Conservation (phyloP, 2,888 invertebrate genomes). For the Cheilosia grossa region DNA sequence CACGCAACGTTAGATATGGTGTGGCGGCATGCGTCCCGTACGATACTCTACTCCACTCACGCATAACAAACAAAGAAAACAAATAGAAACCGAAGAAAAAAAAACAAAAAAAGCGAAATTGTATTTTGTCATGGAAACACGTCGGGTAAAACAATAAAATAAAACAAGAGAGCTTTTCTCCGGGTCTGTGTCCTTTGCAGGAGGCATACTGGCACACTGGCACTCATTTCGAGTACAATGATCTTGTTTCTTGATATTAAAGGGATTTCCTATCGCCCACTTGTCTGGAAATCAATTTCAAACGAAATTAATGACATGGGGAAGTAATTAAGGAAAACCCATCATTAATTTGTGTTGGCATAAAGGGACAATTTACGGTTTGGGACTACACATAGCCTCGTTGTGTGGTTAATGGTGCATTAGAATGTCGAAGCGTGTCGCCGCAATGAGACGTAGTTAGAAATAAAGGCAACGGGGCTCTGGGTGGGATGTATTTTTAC, state of each 20-base stretch:
- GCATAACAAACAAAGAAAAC: conserved; percentile 49
- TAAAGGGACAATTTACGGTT: conserved; percentile 16
- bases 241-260: conserved; percentile 59
- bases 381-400: background rate
- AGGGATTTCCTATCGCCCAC: conserved; percentile 54
- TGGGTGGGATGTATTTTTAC: background rate
- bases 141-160: conserved; percentile 62
- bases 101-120: background rate
- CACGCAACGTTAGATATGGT: background rate
- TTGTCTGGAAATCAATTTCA: conserved; percentile 62
- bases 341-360: conserved; percentile 44
- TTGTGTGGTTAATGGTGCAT: conserved; percentile 9
- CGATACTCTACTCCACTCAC: conserved; percentile 20
- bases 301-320: conserved; percentile 66
- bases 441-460: background rate
- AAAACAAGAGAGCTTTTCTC: conserved; percentile 8
- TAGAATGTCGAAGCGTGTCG: conserved; percentile 20
- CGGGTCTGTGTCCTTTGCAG: conserved; percentile 68
- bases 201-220: conserved; percentile 12
- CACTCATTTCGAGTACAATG: conserved; percentile 64
- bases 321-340: conserved; percentile 61
- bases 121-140: conserved; percentile 68
- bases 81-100: background rate
- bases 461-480: background rate
- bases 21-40: background rate